A percentile compares a stretch with the other conserved stretches of the same genome.
These are phyloP conservation scores for Drymodes brunneopygia DNA, from an alignment of 2,113 vertebrate genomes.

Conservation along the genomic window DNA sequence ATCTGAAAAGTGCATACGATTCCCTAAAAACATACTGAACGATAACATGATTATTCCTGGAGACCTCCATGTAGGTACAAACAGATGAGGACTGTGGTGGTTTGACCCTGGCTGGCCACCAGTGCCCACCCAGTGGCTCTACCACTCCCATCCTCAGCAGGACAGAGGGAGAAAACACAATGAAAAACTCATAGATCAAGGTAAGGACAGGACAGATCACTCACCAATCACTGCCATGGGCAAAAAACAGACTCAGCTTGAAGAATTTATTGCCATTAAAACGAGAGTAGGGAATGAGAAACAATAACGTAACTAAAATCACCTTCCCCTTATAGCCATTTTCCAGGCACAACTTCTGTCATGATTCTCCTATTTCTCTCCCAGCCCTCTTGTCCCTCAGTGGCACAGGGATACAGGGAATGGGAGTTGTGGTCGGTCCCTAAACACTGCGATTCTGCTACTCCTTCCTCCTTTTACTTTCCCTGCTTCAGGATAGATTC, in stretches of 20 bases:
- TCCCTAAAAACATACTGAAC: background rate
- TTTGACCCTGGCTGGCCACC: background rate
- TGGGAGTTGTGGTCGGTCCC: background rate
- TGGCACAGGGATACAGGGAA: fast-evolving
- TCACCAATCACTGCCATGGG: background rate
- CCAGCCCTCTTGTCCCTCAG: fast-evolving
- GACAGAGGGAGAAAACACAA: background rate
- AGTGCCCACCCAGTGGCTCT: background rate
- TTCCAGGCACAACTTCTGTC: background rate
- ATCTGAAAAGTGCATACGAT: background rate
- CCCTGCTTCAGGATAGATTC: background rate
- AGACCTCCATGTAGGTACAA: background rate
- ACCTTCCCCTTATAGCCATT: background rate
- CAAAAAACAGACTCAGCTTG: background rate
- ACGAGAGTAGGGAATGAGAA: background rate
- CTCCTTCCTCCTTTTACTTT: background rate
- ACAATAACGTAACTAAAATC: background rate
- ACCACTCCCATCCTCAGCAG: background rate
- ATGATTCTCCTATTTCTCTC: background rate
- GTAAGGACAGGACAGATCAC: background rate
- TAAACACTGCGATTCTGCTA: background rate
- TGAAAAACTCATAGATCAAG: background rate
- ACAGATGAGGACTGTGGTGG: background rate
- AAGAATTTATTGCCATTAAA: background rate
- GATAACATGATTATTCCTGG: background rate